A percentile compares a stretch with the other conserved stretches of the same genome.
Evolutionary conservation across 2,113 vertebrate genomes (phyloP).

Genomic region (Bubo bubo): DNA sequence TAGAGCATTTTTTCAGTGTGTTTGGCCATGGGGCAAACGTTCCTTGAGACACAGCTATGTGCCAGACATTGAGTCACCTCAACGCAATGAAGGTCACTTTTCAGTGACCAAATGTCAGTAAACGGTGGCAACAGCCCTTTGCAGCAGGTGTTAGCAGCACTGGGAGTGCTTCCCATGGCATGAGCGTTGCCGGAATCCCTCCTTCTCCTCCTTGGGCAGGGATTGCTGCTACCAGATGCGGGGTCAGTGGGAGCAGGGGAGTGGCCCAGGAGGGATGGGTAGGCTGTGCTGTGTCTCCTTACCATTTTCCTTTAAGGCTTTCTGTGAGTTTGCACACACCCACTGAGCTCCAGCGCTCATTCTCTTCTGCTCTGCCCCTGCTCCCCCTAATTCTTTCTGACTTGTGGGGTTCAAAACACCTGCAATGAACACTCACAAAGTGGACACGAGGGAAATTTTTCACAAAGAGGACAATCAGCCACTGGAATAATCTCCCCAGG

Average conservation of each 20-base stretch:
- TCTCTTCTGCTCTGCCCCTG: neutral
- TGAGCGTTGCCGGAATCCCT: accelerated
- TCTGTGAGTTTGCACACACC: neutral
- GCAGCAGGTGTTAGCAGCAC: neutral
- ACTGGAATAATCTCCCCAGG: too few relatives aligned
- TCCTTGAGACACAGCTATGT: neutral
- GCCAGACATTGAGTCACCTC: neutral
- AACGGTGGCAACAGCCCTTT: neutral
- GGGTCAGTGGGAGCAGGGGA: neutral
- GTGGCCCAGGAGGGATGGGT: accelerated
- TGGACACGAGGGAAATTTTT: too few relatives aligned
- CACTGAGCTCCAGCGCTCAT: neutral
- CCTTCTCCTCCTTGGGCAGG: neutral
- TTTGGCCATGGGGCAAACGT: neutral
- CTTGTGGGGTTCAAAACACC: neutral
- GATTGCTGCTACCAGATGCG: accelerated
- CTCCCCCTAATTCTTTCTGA: neutral
- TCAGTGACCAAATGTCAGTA: neutral
- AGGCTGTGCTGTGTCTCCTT: neutral
- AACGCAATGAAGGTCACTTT: neutral
- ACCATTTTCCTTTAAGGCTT: neutral
- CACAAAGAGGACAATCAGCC: too few relatives aligned
- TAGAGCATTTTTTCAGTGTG: neutral
- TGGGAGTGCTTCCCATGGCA: neutral
- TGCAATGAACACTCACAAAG: neutral